Conservation (phyloP, 2,113 vertebrate genomes). For the Seriola dumerili region DNA sequence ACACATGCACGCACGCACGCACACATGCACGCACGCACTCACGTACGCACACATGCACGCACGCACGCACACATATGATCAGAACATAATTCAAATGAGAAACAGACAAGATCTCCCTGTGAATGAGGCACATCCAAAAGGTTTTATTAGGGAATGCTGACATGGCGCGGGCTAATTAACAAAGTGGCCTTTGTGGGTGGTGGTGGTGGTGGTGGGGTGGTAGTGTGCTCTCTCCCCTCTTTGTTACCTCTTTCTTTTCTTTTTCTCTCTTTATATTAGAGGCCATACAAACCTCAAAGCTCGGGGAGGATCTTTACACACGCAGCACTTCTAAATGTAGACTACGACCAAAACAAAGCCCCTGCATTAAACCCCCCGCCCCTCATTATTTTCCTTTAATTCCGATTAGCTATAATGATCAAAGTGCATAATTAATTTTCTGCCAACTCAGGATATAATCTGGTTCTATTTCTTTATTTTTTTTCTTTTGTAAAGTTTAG, state of each 20-base stretch:
- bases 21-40: not conserved
- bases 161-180: constrained; percentile 90
- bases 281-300: constrained; percentile 76
- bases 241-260: constrained; percentile 55
- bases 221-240: constrained; percentile 52
- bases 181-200: constrained; percentile 83
- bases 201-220: constrained; percentile 61
- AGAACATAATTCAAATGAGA: not conserved
- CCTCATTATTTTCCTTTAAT: constrained; percentile 67
- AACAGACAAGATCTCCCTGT: constrained; percentile 79
- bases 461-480: constrained; percentile 49
- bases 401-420: constrained; percentile 73
- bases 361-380: constrained; percentile 32
- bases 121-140: constrained; percentile 86
- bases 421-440: constrained; percentile 84
- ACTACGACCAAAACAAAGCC: constrained; percentile 77
- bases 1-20: no score
- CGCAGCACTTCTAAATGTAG: constrained; percentile 82
- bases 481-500: constrained; percentile 14
- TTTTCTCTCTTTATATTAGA: constrained; percentile 61
- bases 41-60: not conserved
- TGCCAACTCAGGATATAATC: constrained; percentile 75
- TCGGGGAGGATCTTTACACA: constrained; percentile 67
- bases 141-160: constrained; percentile 92
- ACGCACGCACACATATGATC: not conserved